Conservation (phyloP, 2,888 invertebrate genomes). For the Meghimatium bilineatum region DNA sequence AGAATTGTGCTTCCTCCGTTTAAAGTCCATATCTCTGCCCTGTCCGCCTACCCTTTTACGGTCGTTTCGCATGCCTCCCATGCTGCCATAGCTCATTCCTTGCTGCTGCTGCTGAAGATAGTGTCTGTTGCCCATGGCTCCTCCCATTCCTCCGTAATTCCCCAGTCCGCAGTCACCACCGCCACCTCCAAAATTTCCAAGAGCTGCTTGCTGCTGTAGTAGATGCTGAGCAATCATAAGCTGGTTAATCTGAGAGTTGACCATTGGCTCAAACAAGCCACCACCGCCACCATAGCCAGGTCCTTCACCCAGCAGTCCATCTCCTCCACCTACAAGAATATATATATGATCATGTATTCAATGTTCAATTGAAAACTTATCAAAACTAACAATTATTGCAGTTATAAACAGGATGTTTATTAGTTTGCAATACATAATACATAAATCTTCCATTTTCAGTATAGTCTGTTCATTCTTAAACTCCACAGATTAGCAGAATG, state of each 20-base stretch:
- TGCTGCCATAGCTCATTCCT: conserved; percentile 19
- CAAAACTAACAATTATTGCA: neutral
- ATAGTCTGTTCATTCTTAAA: too few relatives aligned
- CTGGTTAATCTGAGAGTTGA: conserved; percentile 45
- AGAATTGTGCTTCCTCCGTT: conserved; percentile 33
- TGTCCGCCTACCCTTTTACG: conserved; percentile 40
- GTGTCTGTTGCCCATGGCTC: conserved; percentile 33
- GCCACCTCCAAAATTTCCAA: conserved; percentile 25
- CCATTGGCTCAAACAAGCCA: conserved; percentile 30
- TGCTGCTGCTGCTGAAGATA: conserved; percentile 28
- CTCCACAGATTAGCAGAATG: too few relatives aligned
- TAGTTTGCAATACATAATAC: too few relatives aligned
- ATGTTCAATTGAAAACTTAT: neutral
- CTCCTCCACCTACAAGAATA: conserved; percentile 18
- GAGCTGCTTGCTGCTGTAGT: conserved; percentile 52
- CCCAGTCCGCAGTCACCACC: conserved; percentile 39
- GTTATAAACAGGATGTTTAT: too few relatives aligned
- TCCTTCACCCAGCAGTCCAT: conserved; percentile 41
- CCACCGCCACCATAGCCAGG: conserved; percentile 26
- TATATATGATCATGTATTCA: neutral
- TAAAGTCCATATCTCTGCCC: conserved; percentile 33
- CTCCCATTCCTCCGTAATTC: conserved; percentile 2
- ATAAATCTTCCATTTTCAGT: too few relatives aligned
- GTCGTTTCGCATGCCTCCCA: conserved; percentile 23
- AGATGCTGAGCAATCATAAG: conserved; percentile 53